Base-by-base conservation (phyloP, 2,888 invertebrate species). In the Disparrhopalites patrizii region DNA sequence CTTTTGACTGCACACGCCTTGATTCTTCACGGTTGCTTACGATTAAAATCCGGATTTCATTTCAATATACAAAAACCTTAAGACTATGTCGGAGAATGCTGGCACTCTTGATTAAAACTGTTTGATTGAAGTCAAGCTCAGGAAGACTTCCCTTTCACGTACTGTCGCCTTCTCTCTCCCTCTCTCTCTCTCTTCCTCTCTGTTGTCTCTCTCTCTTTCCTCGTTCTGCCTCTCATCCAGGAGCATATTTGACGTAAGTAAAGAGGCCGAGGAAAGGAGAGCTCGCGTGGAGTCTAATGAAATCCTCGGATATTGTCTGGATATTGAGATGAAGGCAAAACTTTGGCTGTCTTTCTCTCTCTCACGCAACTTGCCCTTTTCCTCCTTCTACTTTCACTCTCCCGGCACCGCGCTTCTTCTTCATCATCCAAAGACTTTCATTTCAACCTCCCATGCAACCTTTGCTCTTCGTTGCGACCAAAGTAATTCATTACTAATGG, bases 91-190 rank as follows among this genome's bases (percentile, higher is more conserved):
- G n/a, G n/a, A 47, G 47, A 47, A 47, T 47, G 47, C 47, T 47
- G 47, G 47, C 47, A 30, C 30, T 33, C 62, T 62, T 62, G 62
- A 62, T 62, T 62, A 62, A 62, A 62, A 62, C 52, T 18, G 33
- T 62, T 62, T 62, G 62, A 62, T 62, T 62, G 62, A 62, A 54
- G 62, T 52, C 51, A 50, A 47, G 60, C 27, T 60, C 31, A 40
- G 38, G 31, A 18, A 56, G 56, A 20, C 36, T 56, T 36, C 56
- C 36, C 56, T 36, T 56, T 56, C 54, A 54, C n/a, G n/a, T n/a
- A n/a, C 23, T 38, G 27, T 43, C 36, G 33, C n/a, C n/a, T n/a
- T 36, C 60, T 61, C 61, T 31, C 18, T 51, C 36, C 10, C 10
- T 50, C 31, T 30, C 7, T 3, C 28, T 38, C 36, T 18, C 28